phyloP scores from a whole-genome alignment of 92 coral and sea anemone species.

The Parazoanthus atlanticus region DNA sequence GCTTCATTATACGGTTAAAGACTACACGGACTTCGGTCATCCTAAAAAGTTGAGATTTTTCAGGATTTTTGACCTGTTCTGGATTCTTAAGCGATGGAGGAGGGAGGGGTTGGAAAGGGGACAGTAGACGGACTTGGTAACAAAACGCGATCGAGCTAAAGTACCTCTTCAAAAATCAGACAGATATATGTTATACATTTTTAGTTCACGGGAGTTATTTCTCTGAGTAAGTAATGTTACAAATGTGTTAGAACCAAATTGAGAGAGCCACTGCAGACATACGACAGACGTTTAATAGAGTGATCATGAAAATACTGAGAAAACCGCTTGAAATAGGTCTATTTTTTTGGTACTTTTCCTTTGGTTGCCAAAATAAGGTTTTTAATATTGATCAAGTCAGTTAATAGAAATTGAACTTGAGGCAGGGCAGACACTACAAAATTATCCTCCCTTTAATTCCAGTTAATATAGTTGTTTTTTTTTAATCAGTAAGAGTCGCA shows the following conservation, averaged over 20 bases:
- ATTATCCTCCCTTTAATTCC: not conserved
- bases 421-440: not conserved
- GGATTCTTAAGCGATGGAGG: no score
- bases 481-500: no score
- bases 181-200: not conserved
- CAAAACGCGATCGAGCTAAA: no score
- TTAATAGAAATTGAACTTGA: no score
- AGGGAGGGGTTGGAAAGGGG: no score
- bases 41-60: no score
- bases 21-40: no score
- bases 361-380: not conserved
- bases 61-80: no score
- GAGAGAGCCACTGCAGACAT: not conserved
- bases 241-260: not conserved
- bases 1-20: no score
- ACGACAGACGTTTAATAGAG: not conserved
- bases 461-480: not conserved
- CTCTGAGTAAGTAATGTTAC: no score
- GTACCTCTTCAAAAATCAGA: no score
- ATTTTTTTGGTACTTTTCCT: not conserved
- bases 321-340: not conserved
- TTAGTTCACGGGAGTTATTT: not conserved
- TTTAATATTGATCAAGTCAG: not conserved
- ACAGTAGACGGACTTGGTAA: no score
- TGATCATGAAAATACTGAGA: slow-evolving; percentile 1